Evolutionary conservation across 2,797 vertebrate genomes (phyloP).

Genomic region (Florisuga fusca): DNA sequence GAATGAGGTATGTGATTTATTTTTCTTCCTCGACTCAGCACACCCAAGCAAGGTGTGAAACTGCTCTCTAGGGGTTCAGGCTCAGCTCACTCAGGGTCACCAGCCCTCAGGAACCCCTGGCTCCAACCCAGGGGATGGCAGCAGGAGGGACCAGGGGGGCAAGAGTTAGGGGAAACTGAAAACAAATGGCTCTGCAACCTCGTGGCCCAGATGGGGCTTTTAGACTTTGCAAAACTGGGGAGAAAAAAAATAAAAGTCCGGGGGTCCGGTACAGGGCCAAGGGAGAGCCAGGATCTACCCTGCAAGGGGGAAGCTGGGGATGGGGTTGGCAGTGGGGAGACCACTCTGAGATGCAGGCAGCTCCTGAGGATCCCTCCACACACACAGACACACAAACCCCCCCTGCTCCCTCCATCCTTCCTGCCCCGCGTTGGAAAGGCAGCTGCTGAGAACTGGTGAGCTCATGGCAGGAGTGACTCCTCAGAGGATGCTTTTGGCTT

Average conservation of each 20-base stretch:
- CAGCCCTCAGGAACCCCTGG: not conserved
- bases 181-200: not conserved
- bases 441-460: not conserved
- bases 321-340: not conserved
- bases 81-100: not conserved
- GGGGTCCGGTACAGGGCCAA: accelerated
- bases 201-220: not conserved
- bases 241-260: accelerated
- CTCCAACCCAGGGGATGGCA: not conserved
- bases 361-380: not conserved
- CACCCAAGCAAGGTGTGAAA: not conserved
- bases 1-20: conserved; percentile 45
- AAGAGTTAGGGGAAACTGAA: not conserved
- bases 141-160: not conserved
- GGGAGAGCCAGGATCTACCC: not conserved
- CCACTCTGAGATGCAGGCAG: accelerated
- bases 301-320: not conserved
- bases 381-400: too few species aligned
- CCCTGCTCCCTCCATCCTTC: not conserved
- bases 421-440: not conserved
- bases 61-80: not conserved
- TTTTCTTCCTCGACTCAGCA: not conserved
- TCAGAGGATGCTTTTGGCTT: not conserved
- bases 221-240: not conserved
- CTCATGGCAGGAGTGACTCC: not conserved